Base-by-base conservation (phyloP, 2,888 invertebrate species). In the Choristoneura rosaceana region DNA sequence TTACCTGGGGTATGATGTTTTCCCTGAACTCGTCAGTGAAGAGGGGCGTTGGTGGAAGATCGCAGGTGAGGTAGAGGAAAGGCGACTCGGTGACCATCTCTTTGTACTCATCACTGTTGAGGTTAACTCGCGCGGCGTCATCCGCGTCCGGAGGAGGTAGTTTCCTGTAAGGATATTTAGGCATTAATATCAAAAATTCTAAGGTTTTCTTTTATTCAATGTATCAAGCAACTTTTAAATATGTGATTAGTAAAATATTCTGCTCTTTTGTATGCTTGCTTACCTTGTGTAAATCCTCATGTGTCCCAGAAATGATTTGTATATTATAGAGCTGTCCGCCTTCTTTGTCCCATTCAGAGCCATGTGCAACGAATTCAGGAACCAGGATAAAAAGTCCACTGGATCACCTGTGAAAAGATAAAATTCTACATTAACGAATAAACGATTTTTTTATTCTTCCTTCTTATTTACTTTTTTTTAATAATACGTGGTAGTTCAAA, bases 21-120 rank as follows among this genome's bases (percentile, higher is more conserved):
- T 99, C 99, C 77, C 98, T 96, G 81, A 99, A 97, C 88, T 99
- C 99, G 90, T 99, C 99, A 74, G 99, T 99, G 86, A 99, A 99
- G 15, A 99, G 94, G 0, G 99, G 99, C 0, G 99, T 98, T 0
- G 99, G 98, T 0, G 99, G 99, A 73, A 99, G 94, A 91, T 99
- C 99, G 85, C 99, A 99, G 0, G 99, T 99, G 74, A 99, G 94
- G 90, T 99, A 99, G 60, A 99, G 94, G 90, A 99, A 99, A 14
- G 99, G 99, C 0, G 98, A 97, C 80, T 99, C 98, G 0, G 98
- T 97, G 69, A 96, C 95, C 81, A 96, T 96, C 85, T 98, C 98
- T 76, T 96, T 96, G 86, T 98, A 99, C 82, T 99, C 99, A 25
- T 97, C 97, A 41, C 97, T 97, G 63, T 95, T 95, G 41, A 99